A percentile compares a stretch with the other conserved stretches of the same genome.
Conservation (phyloP, 1,140 invertebrate species). For the Drosophila insularis region DNA sequence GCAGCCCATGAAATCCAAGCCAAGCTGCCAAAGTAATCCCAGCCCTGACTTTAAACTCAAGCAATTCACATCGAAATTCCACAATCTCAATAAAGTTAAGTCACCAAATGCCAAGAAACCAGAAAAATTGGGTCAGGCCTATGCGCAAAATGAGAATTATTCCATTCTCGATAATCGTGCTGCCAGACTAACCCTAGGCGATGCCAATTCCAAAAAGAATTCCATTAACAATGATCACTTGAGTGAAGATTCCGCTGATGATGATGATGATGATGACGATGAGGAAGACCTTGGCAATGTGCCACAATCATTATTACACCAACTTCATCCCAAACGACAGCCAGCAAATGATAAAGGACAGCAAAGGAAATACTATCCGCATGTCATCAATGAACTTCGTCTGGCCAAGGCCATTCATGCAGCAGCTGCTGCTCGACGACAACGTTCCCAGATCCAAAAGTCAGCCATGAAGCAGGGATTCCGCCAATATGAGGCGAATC, state of each 20-base stretch:
- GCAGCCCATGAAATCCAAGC: background rate
- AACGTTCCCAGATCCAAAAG: background rate
- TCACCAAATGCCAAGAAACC: background rate
- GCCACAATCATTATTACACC: background rate
- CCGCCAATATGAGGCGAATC: conserved; percentile 17
- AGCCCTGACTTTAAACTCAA: background rate
- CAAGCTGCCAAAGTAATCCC: background rate
- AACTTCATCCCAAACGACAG: background rate
- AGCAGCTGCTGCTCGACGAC: background rate
- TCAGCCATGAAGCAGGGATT: background rate
- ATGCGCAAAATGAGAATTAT: conserved; percentile 1
- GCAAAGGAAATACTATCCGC: background rate
- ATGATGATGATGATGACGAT: background rate
- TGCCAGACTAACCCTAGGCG: background rate
- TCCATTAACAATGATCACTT: background rate
- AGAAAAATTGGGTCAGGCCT: background rate
- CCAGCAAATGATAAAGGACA: background rate
- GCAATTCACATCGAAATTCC: background rate
- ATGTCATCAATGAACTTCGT: background rate
- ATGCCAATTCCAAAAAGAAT: background rate
- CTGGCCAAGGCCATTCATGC: background rate
- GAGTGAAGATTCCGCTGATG: background rate
- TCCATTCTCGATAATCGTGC: background rate
- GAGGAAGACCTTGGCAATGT: background rate
- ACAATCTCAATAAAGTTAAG: background rate